Evolutionary conservation across 2,797 vertebrate species (phyloP), one percentile per base, ranked within the genome.

Genomic region (Notolabrus celidotus): DNA sequence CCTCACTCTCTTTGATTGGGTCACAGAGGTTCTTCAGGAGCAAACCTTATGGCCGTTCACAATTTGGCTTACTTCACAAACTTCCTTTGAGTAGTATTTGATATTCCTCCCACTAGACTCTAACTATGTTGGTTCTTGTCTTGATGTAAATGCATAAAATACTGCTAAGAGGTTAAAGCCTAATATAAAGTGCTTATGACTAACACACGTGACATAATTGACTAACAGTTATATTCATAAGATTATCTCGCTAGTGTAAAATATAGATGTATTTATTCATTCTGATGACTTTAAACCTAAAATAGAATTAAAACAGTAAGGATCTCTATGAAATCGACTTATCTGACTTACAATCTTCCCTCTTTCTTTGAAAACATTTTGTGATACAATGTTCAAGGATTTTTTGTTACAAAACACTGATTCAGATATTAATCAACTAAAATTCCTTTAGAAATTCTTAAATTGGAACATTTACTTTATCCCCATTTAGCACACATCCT

Each of bases 1-100:
- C 68, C 61, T 61, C 51, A 23, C 45, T 66, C 65, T 52, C 80
- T 90, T 88, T 90, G 80, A 93, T 87, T 49, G 46, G 86, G 92
- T 91, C 86, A 77, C 82, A 86, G 56, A 71, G 71, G 83, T 82
- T 88, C 67, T 68, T 55, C 56, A 29, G 43, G 57, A 79, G 75
- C 70, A 75, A 70, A 57, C 43, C 58, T 46, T 86, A 47, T 64
- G 65, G 69, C 81, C 77, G 36, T 54, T 84, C 19, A 27, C 6
- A 54, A 69, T 59, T 51, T 41, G 19, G 23, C 7, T 9, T 3
- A 5, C 27, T 49, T 19, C 9, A 19, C 60, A 23, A 23, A 23
- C 20, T 46, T 7, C 12, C 10, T 46, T 64, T 50, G 41, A 25
- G 58, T 25, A 69, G 36, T n/a, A 14, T 59, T 50, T 20, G 47